Evolutionary conservation across 2,113 vertebrate genomes (phyloP).

Genomic region (Elaphurus davidianus): DNA sequence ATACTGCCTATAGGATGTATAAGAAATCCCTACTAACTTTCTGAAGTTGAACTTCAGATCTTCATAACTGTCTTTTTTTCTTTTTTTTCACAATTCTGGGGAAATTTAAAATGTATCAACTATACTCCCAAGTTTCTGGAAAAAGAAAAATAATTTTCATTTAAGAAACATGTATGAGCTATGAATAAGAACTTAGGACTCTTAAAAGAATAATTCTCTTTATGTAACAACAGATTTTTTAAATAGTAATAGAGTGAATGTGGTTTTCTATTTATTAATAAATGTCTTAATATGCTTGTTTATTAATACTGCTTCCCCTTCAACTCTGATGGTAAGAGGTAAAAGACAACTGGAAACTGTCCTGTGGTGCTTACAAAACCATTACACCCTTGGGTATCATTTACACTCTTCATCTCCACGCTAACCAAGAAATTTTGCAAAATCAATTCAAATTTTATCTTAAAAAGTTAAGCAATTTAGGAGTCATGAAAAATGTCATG

Average conservation of each 20-base stretch:
- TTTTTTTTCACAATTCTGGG: not conserved
- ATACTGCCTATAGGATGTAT: not conserved
- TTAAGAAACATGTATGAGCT: not conserved
- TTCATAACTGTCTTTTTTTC: not conserved
- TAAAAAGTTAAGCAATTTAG: not conserved
- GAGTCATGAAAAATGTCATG: not conserved
- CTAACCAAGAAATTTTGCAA: not conserved
- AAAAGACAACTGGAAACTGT: not conserved
- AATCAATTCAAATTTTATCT: not conserved
- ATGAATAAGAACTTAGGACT: not conserved
- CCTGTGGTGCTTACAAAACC: not conserved
- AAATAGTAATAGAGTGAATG: not conserved
- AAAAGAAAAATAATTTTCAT: not conserved
- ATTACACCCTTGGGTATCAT: rapidly evolving
- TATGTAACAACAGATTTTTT: not conserved
- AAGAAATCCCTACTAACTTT: not conserved
- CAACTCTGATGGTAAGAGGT: not conserved
- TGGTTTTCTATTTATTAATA: not conserved
- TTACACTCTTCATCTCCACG: not conserved
- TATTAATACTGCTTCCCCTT: not conserved
- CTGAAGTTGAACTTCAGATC: not conserved
- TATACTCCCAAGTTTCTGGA: not conserved
- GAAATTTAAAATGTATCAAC: not conserved
- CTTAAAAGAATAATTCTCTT: not conserved
- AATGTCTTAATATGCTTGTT: not conserved